Evolutionary conservation across 1,140 invertebrate genomes (phyloP).

Genomic region (Drosophila cardini): DNA sequence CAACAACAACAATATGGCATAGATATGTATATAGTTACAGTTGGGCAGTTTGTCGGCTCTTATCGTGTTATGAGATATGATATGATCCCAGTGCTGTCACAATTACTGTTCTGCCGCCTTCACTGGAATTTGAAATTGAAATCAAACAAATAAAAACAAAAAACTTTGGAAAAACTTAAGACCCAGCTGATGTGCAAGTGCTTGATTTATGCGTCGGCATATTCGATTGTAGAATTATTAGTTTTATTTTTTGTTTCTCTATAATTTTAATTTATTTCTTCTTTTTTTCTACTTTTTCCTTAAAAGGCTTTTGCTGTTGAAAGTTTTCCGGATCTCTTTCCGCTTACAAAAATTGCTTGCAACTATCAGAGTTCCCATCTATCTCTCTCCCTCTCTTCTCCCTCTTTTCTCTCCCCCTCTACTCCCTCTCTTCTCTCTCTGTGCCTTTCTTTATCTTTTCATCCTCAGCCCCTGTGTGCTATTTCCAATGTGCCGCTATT

Average conservation of each 20-base stretch:
- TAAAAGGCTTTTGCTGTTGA: constrained; percentile 72
- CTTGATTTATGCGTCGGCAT: constrained; percentile 68
- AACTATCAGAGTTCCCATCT: not conserved
- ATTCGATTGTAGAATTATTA: constrained; percentile 59
- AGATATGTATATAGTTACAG: constrained; percentile 21
- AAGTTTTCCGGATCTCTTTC: constrained; percentile 71
- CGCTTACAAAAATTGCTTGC: constrained; percentile 40
- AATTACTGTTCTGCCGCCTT: constrained; percentile 37
- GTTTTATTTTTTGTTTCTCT: too few relatives aligned
- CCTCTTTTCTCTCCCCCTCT: not conserved
- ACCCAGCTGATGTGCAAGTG: constrained; percentile 36
- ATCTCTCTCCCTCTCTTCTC: not conserved
- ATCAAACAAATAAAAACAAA: constrained; percentile 25
- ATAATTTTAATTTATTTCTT: too few relatives aligned
- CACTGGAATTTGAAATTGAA: constrained; percentile 37
- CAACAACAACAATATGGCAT: constrained; percentile 13
- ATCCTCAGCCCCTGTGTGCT: constrained; percentile 9
- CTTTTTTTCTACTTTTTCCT: constrained; percentile 18
- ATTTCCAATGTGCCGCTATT: constrained; percentile 55
- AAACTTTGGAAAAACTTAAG: constrained; percentile 50
- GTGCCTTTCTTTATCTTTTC: not conserved
- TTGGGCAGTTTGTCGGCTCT: constrained; percentile 5
- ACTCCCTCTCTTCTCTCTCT: not conserved
- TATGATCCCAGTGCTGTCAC: constrained; percentile 67
- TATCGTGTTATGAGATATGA: constrained; percentile 62